Evolutionary conservation across 1,140 invertebrate species (phyloP).

Genomic region (Belonocnema kinseyi): DNA sequence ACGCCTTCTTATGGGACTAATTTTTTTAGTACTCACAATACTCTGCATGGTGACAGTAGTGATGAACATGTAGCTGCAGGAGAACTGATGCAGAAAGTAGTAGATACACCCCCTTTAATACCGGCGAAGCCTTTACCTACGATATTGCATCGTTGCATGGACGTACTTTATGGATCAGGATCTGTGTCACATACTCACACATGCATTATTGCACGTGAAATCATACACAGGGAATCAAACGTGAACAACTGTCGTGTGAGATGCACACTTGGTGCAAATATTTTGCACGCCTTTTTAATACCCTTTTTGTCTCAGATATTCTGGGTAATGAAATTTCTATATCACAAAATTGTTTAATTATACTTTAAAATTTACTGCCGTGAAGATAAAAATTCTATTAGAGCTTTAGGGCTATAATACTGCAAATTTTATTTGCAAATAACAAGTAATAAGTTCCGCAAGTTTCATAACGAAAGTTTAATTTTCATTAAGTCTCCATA

Average conservation of each 20-base stretch:
- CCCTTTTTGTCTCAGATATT: slow-evolving; percentile 35
- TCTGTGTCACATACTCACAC: slow-evolving; percentile 44
- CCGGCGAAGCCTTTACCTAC: slow-evolving; percentile 52
- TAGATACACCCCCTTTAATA: slow-evolving; percentile 68
- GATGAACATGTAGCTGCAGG: slow-evolving; percentile 48
- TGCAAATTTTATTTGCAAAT: too few relatives aligned
- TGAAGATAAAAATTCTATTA: too few relatives aligned
- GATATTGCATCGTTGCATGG: slow-evolving; percentile 56
- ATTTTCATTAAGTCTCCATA: too few relatives aligned
- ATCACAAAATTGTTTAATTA: slow-evolving; percentile 33
- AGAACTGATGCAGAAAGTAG: slow-evolving; percentile 61
- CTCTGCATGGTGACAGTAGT: slow-evolving; percentile 63
- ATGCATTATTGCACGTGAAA: slow-evolving; percentile 34
- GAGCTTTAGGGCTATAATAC: too few relatives aligned
- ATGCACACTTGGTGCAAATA: slow-evolving; percentile 40
- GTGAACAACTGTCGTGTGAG: slow-evolving; percentile 22
- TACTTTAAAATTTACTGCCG: slow-evolving; percentile 6
- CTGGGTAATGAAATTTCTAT: slow-evolving; percentile 58
- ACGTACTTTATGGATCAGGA: slow-evolving; percentile 47
- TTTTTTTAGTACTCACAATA: slow-evolving; percentile 57
- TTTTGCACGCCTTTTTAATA: slow-evolving; percentile 63
- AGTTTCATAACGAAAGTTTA: too few relatives aligned
- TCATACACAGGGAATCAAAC: slow-evolving; percentile 35
- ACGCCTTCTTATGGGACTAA: too few relatives aligned
- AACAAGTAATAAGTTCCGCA: too few relatives aligned